phyloP scores from a whole-genome alignment of 2,888 invertebrate species.

The Lycia hirtaria region DNA sequence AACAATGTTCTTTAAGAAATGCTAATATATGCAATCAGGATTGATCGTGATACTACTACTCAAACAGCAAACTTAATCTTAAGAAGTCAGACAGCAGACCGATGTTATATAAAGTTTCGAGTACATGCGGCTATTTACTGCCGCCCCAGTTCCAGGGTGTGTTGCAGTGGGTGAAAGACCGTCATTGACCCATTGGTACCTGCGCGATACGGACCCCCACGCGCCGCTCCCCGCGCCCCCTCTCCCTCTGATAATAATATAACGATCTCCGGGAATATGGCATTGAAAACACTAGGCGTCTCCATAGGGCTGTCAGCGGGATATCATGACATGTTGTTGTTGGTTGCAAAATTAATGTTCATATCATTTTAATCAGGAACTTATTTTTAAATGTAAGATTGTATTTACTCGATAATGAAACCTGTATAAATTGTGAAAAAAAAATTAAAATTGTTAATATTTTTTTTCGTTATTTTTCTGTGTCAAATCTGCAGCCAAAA shows the following conservation, averaged over 20 bases:
- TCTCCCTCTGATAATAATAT: slow-evolving; percentile 67
- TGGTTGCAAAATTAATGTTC: too few relatives aligned
- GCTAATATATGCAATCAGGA: background rate
- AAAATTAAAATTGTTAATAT: too few relatives aligned
- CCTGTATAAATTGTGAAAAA: too few relatives aligned
- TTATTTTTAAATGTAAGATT: too few relatives aligned
- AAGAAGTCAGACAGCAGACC: slow-evolving; percentile 10
- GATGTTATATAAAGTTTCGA: slow-evolving; percentile 21
- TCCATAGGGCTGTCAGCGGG: background rate
- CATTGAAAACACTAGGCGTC: slow-evolving; percentile 61
- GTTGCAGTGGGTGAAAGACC: slow-evolving; percentile 76
- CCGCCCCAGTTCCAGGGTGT: slow-evolving; percentile 75
- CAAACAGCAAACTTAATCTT: background rate
- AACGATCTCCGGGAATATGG: slow-evolving; percentile 72
- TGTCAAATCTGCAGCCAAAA: too few relatives aligned
- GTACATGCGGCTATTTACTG: slow-evolving; percentile 31
- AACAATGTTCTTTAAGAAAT: too few relatives aligned
- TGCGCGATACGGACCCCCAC: slow-evolving; percentile 50
- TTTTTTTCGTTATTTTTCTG: too few relatives aligned
- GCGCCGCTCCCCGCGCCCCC: slow-evolving; percentile 39
- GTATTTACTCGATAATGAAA: too few relatives aligned
- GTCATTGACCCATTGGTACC: slow-evolving; percentile 78
- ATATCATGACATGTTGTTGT: background rate
- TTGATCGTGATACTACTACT: background rate
- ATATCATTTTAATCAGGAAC: too few relatives aligned